Evolutionary conservation across 1,140 invertebrate species (phyloP), one percentile per base, ranked within the genome.

Genomic region (Mamestra configurata): DNA sequence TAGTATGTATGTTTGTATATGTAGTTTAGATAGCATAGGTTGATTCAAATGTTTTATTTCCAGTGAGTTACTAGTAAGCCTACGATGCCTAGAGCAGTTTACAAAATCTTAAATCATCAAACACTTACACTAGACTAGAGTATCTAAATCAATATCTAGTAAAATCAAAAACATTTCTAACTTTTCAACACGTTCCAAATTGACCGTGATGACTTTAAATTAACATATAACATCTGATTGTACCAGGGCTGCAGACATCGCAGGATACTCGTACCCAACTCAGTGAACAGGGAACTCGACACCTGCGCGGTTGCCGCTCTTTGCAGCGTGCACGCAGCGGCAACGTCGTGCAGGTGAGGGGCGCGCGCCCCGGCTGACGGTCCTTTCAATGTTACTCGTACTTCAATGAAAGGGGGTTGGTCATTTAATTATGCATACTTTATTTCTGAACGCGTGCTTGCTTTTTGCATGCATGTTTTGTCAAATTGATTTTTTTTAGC

Each of bases 291-390:
- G 35, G 73, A 76, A 76, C 73, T 7, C 57, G 73, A 76, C 40
- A 76, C 73, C 57, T 76, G 73, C 55, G 73, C 55, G 22, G 73
- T 76, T 76, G 73, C 73, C 73, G 73, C 57, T 76, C 31, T 4
- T 31, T 0, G 24, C 71, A 10, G 68, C 64, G 68, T 20, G 73
- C 73, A 49, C 73, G 55, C 37, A 61, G 57, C 57, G 73, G 55
- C 73, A 76, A 76, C 73, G 13, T 13, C 46, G 49, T 51, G 40
- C 57, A 76, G 73, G 55, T 76, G 73, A 64, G 57, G 57, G 73
- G 73, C 57, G 57, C 73, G 40, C 24, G 53, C 71, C 68, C 68
- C 31, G 68, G 5, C 35, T n/a, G 35, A 40, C 53, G 15, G 57
- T 40, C 10, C 2, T 27, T 46, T 31, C 18, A 55, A 55, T 72